Evolutionary conservation across 2,113 vertebrate species (phyloP).

Genomic region (Bagarius yarrelli): DNA sequence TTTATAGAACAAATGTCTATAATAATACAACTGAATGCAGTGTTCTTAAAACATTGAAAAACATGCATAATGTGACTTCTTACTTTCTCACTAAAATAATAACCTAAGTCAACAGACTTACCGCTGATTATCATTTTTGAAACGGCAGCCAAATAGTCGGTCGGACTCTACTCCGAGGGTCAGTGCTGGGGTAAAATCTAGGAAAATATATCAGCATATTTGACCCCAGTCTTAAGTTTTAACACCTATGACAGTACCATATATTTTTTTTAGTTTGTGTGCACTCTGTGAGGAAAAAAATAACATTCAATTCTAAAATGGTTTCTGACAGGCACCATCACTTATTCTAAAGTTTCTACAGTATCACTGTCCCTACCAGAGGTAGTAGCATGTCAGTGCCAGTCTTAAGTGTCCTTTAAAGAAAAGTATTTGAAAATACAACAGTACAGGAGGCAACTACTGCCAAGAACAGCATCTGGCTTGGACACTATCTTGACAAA

Average conservation of each 20-base stretch:
- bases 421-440: constrained; percentile 54
- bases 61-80: constrained; percentile 10
- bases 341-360: constrained; percentile 56
- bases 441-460: constrained; percentile 64
- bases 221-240: constrained; percentile 39
- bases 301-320: constrained; percentile 51
- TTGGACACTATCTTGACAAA: constrained; percentile 55
- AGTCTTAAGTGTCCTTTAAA: constrained; percentile 60
- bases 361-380: constrained; percentile 56
- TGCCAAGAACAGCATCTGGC: constrained; percentile 59
- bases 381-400: constrained; percentile 53
- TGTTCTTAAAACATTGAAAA: constrained; percentile 35
- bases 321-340: constrained; percentile 56
- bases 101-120: not conserved
- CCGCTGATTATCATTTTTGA: not conserved
- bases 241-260: constrained; percentile 49
- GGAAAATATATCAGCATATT: constrained; percentile 10
- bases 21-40: constrained; percentile 17
- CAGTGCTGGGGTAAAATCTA: constrained; percentile 36
- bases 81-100: constrained; percentile 21
- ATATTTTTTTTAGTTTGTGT: constrained; percentile 44
- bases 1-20: constrained; percentile 30
- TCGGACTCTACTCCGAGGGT: constrained; percentile 51
- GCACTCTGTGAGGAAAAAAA: constrained; percentile 45
- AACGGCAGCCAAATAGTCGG: constrained; percentile 34